Conservation (phyloP, 37 sponge, comb jelly and placozoan genomes). For the Cliona cf. orientalis region DNA sequence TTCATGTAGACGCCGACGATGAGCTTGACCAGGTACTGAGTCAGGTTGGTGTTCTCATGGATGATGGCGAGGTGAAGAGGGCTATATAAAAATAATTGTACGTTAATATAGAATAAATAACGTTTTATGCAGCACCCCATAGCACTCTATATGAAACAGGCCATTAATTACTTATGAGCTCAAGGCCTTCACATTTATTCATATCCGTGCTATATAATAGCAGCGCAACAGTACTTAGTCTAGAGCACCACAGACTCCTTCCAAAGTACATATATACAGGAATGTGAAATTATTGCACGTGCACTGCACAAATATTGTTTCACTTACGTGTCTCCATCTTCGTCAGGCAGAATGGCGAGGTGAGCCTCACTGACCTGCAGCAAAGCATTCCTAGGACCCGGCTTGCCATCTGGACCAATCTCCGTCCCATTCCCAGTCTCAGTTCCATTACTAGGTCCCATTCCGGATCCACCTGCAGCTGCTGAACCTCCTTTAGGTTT, state of each 20-base stretch:
- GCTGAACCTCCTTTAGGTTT: too few relatives aligned
- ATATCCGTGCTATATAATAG: too few relatives aligned
- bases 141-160: too few relatives aligned
- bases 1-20: slow-evolving; percentile 66
- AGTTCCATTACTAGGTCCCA: too few relatives aligned
- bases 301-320: not conserved
- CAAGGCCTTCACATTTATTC: too few relatives aligned
- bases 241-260: too few relatives aligned
- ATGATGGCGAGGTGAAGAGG: slow-evolving; percentile 83
- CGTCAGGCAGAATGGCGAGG: slow-evolving; percentile 71
- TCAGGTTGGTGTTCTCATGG: slow-evolving; percentile 69
- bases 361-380: slow-evolving; percentile 83
- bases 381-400: slow-evolving; percentile 27
- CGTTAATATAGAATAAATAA: too few relatives aligned
- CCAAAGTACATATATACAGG: not conserved
- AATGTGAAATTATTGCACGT: not conserved
- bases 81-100: slow-evolving; percentile 15
- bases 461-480: not conserved
- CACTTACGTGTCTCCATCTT: slow-evolving; percentile 92
- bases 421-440: too few relatives aligned
- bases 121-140: too few relatives aligned
- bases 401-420: not conserved
- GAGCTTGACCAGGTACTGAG: slow-evolving; percentile 63
- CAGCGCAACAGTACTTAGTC: too few relatives aligned
- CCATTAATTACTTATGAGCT: too few relatives aligned